Percentiles rank a stretch among this genome's conserved stretches.
These are phyloP conservation scores for Dendropsophus ebraccatus DNA, from an alignment of 2,113 vertebrate genomes.

Conservation along the genomic window DNA sequence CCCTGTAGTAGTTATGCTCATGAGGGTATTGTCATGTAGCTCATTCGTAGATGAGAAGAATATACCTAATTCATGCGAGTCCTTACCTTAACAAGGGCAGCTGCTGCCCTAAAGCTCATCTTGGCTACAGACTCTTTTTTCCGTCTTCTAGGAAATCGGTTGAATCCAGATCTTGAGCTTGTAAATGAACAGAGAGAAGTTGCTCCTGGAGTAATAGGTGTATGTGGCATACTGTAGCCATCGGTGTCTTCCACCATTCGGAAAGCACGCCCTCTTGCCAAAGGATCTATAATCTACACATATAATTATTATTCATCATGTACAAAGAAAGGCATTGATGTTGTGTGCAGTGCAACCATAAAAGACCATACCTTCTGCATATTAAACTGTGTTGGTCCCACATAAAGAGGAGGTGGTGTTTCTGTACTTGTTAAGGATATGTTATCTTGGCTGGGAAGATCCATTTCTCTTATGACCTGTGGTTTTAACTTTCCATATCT, in stretches of 20 bases:
- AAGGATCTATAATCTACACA: conserved; percentile 89
- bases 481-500: conserved; percentile 96
- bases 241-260: conserved; percentile 91
- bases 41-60: background rate
- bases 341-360: background rate
- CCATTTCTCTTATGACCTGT: conserved; percentile 94
- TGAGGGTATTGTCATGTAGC: background rate
- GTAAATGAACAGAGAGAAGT: conserved; percentile 94
- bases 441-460: conserved; percentile 96
- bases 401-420: conserved; percentile 92
- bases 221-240: conserved; percentile 90
- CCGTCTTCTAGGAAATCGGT: conserved; percentile 86
- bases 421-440: conserved; percentile 94
- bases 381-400: conserved; percentile 88
- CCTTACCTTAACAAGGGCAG: conserved; percentile 88
- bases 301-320: conserved; percentile 10
- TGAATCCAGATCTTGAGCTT: conserved; percentile 95
- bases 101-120: conserved; percentile 97
- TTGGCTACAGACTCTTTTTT: conserved; percentile 97
- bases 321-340: background rate
- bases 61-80: background rate
- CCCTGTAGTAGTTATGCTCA: background rate
- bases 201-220: conserved; percentile 90
- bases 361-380: conserved; percentile 88
- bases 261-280: conserved; percentile 93